Base-by-base conservation (phyloP, 2,888 invertebrate species). In the Lampropteryx suffumata region DNA sequence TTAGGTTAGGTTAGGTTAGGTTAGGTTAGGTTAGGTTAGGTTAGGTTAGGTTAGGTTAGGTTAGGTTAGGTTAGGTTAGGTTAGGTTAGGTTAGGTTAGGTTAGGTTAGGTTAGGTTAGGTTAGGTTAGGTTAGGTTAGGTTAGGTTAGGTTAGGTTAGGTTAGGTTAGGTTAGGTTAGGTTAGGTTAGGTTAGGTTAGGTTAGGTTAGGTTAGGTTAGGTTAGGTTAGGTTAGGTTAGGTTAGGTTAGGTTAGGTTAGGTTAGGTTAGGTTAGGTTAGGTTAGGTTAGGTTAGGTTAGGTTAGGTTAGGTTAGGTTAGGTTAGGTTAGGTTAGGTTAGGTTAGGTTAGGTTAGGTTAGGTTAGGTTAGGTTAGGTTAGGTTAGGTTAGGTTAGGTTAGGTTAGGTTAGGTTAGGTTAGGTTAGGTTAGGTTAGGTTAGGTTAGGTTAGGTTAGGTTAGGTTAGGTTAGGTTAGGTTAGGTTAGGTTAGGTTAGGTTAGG, bases 261-360 rank as follows among this genome's bases (percentile, higher is more conserved):
- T 55, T 55, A 55, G 55, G 55, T 55, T 55, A 55, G 55, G 55
- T 55, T 55, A 55, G 55, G 55, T 55, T 55, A 55, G 55, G 55
- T 55, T 55, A 55, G 55, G 50, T 55, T 50, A 50, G 55, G 50
- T 55, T 50, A 50, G 51, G 51, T 51, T 48, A 48, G 51, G 47
- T 51, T 47, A 48, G 50, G 51, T 44, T 51, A 48, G 51, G 51
- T 51, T 48, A 44, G 48, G 55, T 51, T 51, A 56, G 35, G 24
- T 24, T 24, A 24, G 24, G 24, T 24, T 24, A 24, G 24, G 24
- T 24, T 24, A 24, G 24, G 24, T 24, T 24, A 24, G 24, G 24
- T 24, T 24, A 24, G 24, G 24, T 24, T 24, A 24, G 24, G 24
- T 24, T 24, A 24, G 24, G 24, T 24, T 24, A 24, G 24, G 24